Base-by-base conservation (phyloP, 2,888 invertebrate species). In the Quadroppia sp. region DNA sequence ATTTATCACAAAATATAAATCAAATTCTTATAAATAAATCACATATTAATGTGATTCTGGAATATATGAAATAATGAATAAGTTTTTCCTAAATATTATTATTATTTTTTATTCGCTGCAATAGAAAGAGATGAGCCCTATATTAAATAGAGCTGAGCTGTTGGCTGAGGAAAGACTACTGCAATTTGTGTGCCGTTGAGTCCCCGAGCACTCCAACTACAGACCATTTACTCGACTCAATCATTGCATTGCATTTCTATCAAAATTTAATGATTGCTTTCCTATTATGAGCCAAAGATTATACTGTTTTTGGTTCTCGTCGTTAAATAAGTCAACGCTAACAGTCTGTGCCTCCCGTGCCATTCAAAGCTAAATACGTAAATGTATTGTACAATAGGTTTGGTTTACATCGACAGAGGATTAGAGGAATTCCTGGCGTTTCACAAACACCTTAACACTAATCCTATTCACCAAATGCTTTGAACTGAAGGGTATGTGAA, bases 191-290 rank as follows among this genome's bases (percentile, higher is more conserved):
- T 61, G 32, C 3, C 30, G 1, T 32, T 7, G 59, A 67, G 42
- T 67, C 40, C 67, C 67, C 23, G 67, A 67, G 67, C 67, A 42
- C 67, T 67, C 6, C 17, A 42, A 30, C 70, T 64, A 56, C 32
- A 32, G 32, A 40, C 53, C 64, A 75, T 75, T 71, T 50, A 36
- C 17, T 71, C 13, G 30, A 70, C 70, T 71, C 32, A 71, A 71
- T 71, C 50, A 56, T 56, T n/a, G n/a, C 36, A 36, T 36, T 72
- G 32, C 15, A 72, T 59, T 30, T 17, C 30, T 32, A 72, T 72
- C 72, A 72, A 72, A 72, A 30, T 72, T 72, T 72, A 72, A 72
- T 72, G 72, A 72, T 72, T 20, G 72, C 53, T 72, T 72, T 72
- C 36, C 50, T 53, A 72, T 59, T 72, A 72, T 42, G 59, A 61